These are phyloP conservation scores for Chrysocyon brachyurus DNA, from an alignment of 2,797 vertebrate species.

Conservation along the genomic window DNA sequence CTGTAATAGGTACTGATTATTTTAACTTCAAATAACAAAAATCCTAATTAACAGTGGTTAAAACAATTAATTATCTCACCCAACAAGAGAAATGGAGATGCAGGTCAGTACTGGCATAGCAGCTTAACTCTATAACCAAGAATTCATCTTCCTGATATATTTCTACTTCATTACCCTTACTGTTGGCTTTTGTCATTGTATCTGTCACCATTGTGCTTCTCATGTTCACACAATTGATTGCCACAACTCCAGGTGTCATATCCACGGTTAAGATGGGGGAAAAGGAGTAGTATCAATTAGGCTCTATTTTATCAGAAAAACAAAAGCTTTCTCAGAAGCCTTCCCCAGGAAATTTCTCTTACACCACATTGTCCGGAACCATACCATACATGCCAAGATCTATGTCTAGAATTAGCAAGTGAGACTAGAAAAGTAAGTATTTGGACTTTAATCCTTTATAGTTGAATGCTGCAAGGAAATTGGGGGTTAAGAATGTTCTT, in stretches of 20 bases:
- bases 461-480: not conserved
- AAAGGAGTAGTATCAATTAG: not conserved
- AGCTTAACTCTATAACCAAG: not conserved
- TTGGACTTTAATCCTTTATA: not conserved
- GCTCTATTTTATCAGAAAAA: not conserved
- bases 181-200: slow-evolving; percentile 19
- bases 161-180: not conserved
- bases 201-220: not conserved
- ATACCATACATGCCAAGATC: not conserved
- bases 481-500: not conserved
- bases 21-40: slow-evolving; percentile 25
- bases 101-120: not conserved
- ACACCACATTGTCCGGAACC: not conserved
- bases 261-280: not conserved
- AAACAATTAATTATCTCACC: slow-evolving; percentile 4
- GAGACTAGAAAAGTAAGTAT: not conserved
- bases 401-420: not conserved
- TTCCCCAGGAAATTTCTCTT: not conserved
- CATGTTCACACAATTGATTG: not conserved
- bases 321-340: not conserved
- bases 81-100: not conserved
- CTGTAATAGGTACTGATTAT: not conserved
- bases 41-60: not conserved
- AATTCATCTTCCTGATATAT: not conserved
- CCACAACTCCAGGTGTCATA: not conserved